phyloP scores from a whole-genome alignment of 53 echinoderm and acorn worm species.

The Patiria pectinifera region DNA sequence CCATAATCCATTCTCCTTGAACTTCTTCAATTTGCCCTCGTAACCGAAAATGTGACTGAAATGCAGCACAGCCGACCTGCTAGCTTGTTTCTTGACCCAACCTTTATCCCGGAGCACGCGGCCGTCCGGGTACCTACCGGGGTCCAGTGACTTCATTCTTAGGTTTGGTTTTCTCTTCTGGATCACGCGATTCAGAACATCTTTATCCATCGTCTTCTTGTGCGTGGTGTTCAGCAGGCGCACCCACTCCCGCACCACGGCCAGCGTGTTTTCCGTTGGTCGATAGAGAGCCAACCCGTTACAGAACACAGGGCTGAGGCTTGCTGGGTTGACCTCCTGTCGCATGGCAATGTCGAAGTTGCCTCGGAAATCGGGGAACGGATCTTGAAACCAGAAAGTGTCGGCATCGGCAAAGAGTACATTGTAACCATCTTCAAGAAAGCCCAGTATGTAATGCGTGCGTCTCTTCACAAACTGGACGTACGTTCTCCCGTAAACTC shows the following conservation, averaged over 20 bases:
- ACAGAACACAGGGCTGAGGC: constrained; percentile 49
- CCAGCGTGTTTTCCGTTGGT: constrained; percentile 36
- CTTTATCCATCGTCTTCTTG: neutral
- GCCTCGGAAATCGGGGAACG: neutral
- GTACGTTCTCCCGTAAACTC: neutral
- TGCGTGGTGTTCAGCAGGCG: neutral
- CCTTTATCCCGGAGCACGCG: neutral
- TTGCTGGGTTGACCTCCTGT: neutral
- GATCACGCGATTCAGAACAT: neutral
- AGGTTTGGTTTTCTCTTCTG: neutral
- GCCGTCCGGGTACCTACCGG: neutral
- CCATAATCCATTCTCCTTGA: neutral
- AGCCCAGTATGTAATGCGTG: neutral
- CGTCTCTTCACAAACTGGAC: neutral
- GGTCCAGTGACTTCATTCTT: neutral
- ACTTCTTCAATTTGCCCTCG: neutral
- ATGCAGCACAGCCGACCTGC: neutral
- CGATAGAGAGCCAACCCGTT: constrained; percentile 79
- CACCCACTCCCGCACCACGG: neutral
- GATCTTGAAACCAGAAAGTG: neutral
- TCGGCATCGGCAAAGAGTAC: neutral
- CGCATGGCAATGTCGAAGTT: neutral
- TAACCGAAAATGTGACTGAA: neutral
- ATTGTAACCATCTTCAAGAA: neutral
- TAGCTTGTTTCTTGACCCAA: neutral